These are phyloP conservation scores for Melanostoma scalare DNA, from an alignment of 2,888 invertebrate genomes.

Conservation along the genomic window DNA sequence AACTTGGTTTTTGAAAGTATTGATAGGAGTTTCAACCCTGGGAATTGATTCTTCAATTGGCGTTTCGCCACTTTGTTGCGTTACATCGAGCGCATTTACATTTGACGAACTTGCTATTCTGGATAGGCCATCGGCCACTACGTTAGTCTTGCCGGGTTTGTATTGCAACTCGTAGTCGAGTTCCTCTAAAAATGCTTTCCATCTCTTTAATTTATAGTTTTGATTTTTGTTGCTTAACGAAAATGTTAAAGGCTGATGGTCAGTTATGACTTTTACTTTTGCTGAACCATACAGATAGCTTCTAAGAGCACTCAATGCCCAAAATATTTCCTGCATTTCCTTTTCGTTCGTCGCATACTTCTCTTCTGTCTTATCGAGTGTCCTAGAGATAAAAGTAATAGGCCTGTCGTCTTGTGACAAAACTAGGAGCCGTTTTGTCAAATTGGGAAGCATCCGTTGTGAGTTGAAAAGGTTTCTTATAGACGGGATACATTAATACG, in stretches of 20 bases:
- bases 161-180: no score
- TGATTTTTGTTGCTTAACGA: no score
- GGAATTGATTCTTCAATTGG: constrained; percentile 2
- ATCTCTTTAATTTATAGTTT: no score
- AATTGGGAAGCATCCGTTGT: constrained; percentile 51
- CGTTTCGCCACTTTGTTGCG: constrained; percentile 42
- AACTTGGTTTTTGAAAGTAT: no score
- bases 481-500: constrained; percentile 16
- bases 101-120: neutral
- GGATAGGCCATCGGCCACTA: no score
- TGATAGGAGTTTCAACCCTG: no score
- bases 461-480: constrained; percentile 20
- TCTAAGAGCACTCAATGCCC: constrained; percentile 20
- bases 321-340: constrained; percentile 39
- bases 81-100: constrained; percentile 29
- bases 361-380: constrained; percentile 35
- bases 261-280: constrained; percentile 22
- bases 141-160: no score
- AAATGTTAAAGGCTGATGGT: no score
- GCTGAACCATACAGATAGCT: constrained; percentile 29
- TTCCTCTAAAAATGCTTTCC: no score
- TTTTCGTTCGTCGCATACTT: constrained; percentile 34
- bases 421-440: constrained; percentile 28
- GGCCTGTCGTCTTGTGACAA: constrained; percentile 33
- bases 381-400: constrained; percentile 40